Percentiles rank a stretch among this genome's conserved stretches.
Evolutionary conservation across 2,797 vertebrate genomes (phyloP).

Genomic region (Galaxias olidus): DNA sequence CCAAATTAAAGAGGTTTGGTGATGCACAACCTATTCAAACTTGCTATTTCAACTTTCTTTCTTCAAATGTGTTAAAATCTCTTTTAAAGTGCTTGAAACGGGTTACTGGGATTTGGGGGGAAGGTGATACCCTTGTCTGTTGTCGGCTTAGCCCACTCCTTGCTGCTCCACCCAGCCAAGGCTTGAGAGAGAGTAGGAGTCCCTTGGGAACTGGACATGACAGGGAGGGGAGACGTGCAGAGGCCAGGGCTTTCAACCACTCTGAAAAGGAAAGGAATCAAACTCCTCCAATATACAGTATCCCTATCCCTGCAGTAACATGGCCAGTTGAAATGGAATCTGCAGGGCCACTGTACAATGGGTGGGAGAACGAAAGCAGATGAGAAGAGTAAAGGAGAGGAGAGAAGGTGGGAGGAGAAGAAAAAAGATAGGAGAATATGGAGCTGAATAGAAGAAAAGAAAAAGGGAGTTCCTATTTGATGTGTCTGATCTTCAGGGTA

Average conservation of each 20-base stretch:
- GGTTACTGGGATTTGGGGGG: conserved; percentile 67
- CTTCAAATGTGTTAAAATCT: too few relatives aligned
- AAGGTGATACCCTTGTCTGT: conserved; percentile 86
- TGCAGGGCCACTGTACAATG: conserved; percentile 76
- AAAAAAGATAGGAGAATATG: not conserved
- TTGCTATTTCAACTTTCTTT: not conserved
- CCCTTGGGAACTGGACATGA: conserved; percentile 78
- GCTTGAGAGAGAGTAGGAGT: conserved; percentile 81
- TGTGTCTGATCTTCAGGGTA: too few relatives aligned
- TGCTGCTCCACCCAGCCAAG: conserved; percentile 80
- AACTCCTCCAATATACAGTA: conserved; percentile 84
- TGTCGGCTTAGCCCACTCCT: conserved; percentile 78
- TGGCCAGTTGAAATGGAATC: conserved; percentile 81
- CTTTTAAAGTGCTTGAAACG: not conserved
- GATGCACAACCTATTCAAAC: not conserved
- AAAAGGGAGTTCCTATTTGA: not conserved
- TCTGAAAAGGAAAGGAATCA: conserved; percentile 79
- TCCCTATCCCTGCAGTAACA: conserved; percentile 76
- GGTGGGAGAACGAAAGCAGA: conserved; percentile 16
- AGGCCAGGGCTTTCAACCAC: conserved; percentile 78
- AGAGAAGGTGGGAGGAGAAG: not conserved
- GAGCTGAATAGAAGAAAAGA: conserved; percentile 15
- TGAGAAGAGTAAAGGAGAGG: not conserved
- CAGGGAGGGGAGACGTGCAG: conserved; percentile 48
- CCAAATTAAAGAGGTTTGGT: too few relatives aligned